Percentiles rank a stretch among this genome's conserved stretches.
Evolutionary conservation across 1,140 invertebrate species (phyloP).

Genomic region (Penaeus vannamei): DNA sequence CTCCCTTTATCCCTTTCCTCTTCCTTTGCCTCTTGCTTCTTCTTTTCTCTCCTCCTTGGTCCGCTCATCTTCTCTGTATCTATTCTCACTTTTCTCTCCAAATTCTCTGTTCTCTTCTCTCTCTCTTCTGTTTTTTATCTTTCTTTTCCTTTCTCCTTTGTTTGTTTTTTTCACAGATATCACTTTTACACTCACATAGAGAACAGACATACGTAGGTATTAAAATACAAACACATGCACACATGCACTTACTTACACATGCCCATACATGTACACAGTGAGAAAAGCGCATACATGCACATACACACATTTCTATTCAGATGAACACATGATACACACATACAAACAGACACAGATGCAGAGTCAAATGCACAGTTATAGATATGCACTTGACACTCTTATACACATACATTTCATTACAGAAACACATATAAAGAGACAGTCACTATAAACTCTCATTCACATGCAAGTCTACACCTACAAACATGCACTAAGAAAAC

Average conservation of each 20-base stretch:
- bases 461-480: too few relatives aligned
- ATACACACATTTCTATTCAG: neutral
- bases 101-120: too few relatives aligned
- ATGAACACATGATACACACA: neutral
- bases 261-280: too few relatives aligned
- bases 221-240: too few relatives aligned
- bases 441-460: neutral
- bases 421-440: neutral
- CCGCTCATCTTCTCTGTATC: too few relatives aligned
- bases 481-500: too few relatives aligned
- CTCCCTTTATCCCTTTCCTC: too few relatives aligned
- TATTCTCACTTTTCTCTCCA: neutral
- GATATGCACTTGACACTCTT: neutral
- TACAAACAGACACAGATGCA: neutral
- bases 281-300: neutral
- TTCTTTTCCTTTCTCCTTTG: too few relatives aligned
- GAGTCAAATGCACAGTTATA: neutral
- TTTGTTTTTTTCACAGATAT: too few relatives aligned
- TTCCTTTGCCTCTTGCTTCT: too few relatives aligned
- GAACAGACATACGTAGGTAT: too few relatives aligned
- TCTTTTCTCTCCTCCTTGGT: neutral
- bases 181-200: neutral
- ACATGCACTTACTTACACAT: neutral
- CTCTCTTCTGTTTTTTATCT: too few relatives aligned
- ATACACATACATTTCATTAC: neutral